Conservation (phyloP, 1,140 invertebrate genomes). For the Drosophila subobscura region DNA sequence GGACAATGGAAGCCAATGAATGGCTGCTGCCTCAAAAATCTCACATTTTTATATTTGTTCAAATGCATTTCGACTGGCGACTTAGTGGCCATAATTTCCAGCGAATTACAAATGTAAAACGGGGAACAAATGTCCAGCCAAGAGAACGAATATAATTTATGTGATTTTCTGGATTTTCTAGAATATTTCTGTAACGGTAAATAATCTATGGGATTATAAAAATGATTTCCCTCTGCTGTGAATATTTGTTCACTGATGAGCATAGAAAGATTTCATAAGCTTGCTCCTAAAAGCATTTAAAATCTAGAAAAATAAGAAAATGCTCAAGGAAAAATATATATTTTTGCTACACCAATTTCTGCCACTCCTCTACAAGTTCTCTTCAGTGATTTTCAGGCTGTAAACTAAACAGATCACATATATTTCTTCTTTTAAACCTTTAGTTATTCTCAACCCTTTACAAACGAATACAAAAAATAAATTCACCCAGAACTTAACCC, state of each 20-base stretch:
- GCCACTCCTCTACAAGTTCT: background rate
- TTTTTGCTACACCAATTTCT: too few species aligned
- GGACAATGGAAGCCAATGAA: conserved; percentile 32
- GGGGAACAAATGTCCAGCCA: conserved; percentile 38
- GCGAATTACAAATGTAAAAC: conserved; percentile 71
- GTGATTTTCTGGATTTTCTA: conserved; percentile 18
- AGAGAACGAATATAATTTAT: conserved; percentile 44
- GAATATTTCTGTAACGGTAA: conserved; percentile 15
- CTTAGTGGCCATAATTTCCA: conserved; percentile 67
- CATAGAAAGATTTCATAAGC: too few species aligned
- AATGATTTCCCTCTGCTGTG: background rate
- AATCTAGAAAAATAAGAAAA: too few species aligned
- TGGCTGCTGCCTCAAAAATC: conserved; percentile 34
- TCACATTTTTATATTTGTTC: conserved; percentile 57
- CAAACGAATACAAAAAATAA: conserved; percentile 29
- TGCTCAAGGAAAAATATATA: background rate
- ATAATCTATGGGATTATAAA: background rate
- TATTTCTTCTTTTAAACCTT: conserved; percentile 12
- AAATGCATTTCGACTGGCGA: conserved; percentile 62
- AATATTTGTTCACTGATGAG: background rate
- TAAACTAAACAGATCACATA: background rate
- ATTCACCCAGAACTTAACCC: conserved; percentile 37
- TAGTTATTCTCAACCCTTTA: conserved; percentile 15
- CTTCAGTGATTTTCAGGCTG: background rate
- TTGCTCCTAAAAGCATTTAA: too few species aligned